Percentiles rank a stretch among this genome's conserved stretches.
Evolutionary conservation across 2,113 vertebrate genomes (phyloP).

Genomic region (Eolophus roseicapilla): DNA sequence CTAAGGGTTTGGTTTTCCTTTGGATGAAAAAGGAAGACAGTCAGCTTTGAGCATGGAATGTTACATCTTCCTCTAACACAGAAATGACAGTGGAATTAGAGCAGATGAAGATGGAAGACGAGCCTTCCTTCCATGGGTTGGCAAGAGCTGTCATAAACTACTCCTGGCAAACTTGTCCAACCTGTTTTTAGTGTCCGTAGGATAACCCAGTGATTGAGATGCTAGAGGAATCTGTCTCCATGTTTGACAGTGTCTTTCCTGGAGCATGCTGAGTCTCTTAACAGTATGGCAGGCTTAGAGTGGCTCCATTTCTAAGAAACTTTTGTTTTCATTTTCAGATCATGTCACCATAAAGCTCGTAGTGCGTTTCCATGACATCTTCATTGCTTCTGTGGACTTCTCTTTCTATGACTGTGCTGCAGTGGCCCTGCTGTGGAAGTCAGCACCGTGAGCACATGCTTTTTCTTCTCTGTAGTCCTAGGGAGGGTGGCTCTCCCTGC

Average conservation of each 20-base stretch:
- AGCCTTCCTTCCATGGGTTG: neutral
- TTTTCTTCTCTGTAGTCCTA: slow-evolving; percentile 29
- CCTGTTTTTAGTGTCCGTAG: neutral
- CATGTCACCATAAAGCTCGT: slow-evolving; percentile 84
- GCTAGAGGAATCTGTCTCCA: neutral
- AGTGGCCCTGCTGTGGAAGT: slow-evolving; percentile 84
- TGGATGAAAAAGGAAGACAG: neutral
- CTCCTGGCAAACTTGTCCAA: neutral
- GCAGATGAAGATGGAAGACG: neutral
- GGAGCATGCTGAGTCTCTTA: neutral
- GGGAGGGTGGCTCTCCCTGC: neutral
- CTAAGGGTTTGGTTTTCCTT: neutral
- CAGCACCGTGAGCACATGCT: slow-evolving; percentile 85
- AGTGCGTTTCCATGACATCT: slow-evolving; percentile 83
- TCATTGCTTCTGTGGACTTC: slow-evolving; percentile 81
- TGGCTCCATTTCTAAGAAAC: neutral
- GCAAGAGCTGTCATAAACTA: neutral
- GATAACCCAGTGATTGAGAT: neutral
- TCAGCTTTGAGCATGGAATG: neutral
- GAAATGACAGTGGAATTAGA: neutral
- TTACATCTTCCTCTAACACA: neutral
- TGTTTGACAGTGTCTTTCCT: neutral
- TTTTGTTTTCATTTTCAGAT: slow-evolving; percentile 76
- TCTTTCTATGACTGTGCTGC: slow-evolving; percentile 91
- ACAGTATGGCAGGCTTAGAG: neutral